Conservation (phyloP, 2,797 vertebrate species). For the Stomatorhinus walkeri region DNA sequence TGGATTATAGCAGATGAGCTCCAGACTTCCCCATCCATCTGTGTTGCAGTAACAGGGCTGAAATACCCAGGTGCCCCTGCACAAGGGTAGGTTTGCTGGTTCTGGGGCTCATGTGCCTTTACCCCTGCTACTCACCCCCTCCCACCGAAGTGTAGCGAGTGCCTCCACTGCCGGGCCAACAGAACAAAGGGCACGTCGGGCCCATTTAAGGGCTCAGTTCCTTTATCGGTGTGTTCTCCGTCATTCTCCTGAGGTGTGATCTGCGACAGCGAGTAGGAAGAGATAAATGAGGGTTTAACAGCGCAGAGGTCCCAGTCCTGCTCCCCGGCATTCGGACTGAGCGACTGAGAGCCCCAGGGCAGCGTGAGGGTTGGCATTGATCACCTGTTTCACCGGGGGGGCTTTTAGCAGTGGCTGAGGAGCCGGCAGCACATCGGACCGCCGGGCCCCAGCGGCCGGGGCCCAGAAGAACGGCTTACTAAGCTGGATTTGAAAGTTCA, state of each 20-base stretch:
- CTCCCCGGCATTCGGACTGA: not conserved
- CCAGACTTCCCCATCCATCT: not conserved
- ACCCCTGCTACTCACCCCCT: not conserved
- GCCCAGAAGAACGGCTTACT: conserved; percentile 18
- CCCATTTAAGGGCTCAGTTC: conserved; percentile 19
- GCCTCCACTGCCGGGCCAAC: not conserved
- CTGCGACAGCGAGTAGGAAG: not conserved
- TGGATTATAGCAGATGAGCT: not conserved
- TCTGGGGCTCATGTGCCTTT: not conserved
- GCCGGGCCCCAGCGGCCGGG: not conserved
- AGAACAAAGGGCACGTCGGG: conserved; percentile 18
- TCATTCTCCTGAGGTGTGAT: not conserved
- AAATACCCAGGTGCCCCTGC: not conserved
- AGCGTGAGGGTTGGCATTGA: not conserved
- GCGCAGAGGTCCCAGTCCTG: not conserved
- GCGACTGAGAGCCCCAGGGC: not conserved
- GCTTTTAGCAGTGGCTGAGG: not conserved
- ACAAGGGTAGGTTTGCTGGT: not conserved
- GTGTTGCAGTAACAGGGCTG: not conserved
- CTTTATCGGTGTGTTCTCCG: not conserved
- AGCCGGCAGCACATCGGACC: not conserved
- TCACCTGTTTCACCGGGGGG: not conserved
- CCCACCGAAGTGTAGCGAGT: not conserved
- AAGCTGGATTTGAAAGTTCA: conserved; percentile 16
- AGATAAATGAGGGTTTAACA: not conserved